Base-by-base conservation (phyloP, 1,140 invertebrate species). In the Sipha flava region DNA sequence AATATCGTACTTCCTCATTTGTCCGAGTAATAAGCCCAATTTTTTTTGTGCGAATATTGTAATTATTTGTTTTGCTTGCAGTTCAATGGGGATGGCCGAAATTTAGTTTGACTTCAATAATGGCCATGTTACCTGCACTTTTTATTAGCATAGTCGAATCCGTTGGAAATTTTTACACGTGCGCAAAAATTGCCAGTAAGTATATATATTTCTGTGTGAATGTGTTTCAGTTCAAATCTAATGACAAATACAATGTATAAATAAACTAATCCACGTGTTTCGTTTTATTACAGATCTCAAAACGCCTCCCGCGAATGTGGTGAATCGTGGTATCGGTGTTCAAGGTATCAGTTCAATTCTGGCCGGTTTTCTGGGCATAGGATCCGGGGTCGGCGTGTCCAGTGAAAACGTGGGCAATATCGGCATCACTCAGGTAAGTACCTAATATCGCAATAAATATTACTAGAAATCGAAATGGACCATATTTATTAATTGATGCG, bases 401-500 rank as follows among this genome's bases (percentile, higher is more conserved):
- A 77, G 73, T 7, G 73, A 77, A 77, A 77, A 77, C 14, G 73
- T 77, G 9, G 73, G 73, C n/a, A 54, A 77, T 9, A 77, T 57
- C 3, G 73, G 73, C 3, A 77, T 77, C 2, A 57, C 73, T 9
- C 49, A 16, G 21, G 73, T 77, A 43, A 37, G 47, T 52, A 18
- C n/a, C 10, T 52, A 26, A n/a, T 9, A 34, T 26, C 37, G 29
- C 2, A 9, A 9, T 52, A 7, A 9, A 52, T 7, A 9, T 18
- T 18, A 18, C 16, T 52, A 52, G 16, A 6, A 52, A 52, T 40
- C 5, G 4, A 40, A 4, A 4, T 40, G 10, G 37, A 40, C 37
- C 37, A 10, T 6, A 40, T 40, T 40, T 10, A 6, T 40, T 6
- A 40, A 40, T 6, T n/a, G n/a, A n/a, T n/a, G n/a, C n/a, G n/a